Evolutionary conservation across 92 coral and sea anemone genomes (phyloP).

Genomic region (Actinernus sp.): DNA sequence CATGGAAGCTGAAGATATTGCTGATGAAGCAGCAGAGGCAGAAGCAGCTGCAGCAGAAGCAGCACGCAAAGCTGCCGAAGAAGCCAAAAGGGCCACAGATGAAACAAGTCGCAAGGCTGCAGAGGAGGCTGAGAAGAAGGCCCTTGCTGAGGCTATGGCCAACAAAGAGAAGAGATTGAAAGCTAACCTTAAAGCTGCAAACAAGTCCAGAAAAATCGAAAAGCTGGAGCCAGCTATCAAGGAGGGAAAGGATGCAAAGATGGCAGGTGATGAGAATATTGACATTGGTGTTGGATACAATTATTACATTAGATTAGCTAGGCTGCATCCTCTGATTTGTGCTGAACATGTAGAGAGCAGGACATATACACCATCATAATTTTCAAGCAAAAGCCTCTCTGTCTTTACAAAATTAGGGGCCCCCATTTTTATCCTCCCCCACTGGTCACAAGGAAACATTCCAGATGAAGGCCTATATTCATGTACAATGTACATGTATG

Average conservation of each 20-base stretch:
- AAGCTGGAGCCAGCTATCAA: conserved; percentile 83
- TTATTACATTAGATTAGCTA: too few species aligned
- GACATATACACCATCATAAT: too few species aligned
- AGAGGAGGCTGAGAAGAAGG: conserved; percentile 98
- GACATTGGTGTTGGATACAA: too few species aligned
- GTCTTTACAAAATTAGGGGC: too few species aligned
- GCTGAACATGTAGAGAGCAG: too few species aligned
- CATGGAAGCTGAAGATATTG: conserved; percentile 96
- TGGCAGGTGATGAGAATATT: conserved; percentile 84
- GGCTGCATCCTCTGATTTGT: too few species aligned
- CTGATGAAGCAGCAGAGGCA: conserved; percentile 96
- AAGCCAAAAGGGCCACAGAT: conserved; percentile 86
- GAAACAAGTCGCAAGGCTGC: conserved; percentile 94
- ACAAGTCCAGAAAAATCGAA: conserved; percentile 85
- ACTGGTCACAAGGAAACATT: too few species aligned
- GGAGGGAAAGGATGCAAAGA: conserved; percentile 92
- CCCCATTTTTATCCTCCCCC: too few species aligned
- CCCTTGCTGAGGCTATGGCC: conserved; percentile 92
- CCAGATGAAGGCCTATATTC: too few species aligned
- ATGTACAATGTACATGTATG: too few species aligned
- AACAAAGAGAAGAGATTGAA: conserved; percentile 94
- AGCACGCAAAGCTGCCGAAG: conserved; percentile 93
- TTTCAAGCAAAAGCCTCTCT: too few species aligned
- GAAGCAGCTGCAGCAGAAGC: conserved; percentile 96
- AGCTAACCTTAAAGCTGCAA: conserved; percentile 93